phyloP scores from a whole-genome alignment of 2,888 invertebrate genomes.

The Patella pellucida region DNA sequence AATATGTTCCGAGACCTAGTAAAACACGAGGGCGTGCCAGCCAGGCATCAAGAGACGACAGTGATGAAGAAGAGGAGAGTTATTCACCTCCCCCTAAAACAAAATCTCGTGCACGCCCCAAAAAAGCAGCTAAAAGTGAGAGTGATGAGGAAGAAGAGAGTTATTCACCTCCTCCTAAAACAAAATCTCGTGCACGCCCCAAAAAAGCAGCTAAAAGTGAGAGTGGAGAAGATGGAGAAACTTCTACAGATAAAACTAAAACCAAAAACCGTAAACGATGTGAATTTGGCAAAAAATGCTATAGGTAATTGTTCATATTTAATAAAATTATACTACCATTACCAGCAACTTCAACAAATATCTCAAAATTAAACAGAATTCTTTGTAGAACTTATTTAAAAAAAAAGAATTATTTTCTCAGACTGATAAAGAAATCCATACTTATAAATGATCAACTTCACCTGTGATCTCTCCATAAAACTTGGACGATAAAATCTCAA shows the following conservation, averaged over 20 bases:
- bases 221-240: slow-evolving; percentile 18
- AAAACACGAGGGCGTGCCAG: slow-evolving; percentile 50
- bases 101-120: slow-evolving; percentile 14
- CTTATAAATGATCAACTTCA: too few relatives aligned
- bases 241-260: slow-evolving; percentile 28
- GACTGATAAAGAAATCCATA: too few relatives aligned
- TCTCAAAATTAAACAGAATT: too few relatives aligned
- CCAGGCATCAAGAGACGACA: slow-evolving; percentile 22
- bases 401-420: too few relatives aligned
- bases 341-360: too few relatives aligned
- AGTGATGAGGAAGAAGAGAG: slow-evolving; percentile 37
- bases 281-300: slow-evolving; percentile 63
- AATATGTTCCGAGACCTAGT: slow-evolving; percentile 55
- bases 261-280: slow-evolving; percentile 37
- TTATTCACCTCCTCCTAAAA: slow-evolving; percentile 28
- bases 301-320: slow-evolving; percentile 46
- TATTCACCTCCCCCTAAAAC: slow-evolving; percentile 29
- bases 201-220: slow-evolving; percentile 31
- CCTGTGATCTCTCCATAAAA: too few relatives aligned
- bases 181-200: slow-evolving; percentile 14
- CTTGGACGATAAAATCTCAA: too few relatives aligned
- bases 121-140: slow-evolving; percentile 31
- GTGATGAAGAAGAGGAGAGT: slow-evolving; percentile 38
- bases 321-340: too few relatives aligned
- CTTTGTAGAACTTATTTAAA: too few relatives aligned